Evolutionary conservation across 1,140 invertebrate genomes (phyloP).

Genomic region (Tenebrio molitor): DNA sequence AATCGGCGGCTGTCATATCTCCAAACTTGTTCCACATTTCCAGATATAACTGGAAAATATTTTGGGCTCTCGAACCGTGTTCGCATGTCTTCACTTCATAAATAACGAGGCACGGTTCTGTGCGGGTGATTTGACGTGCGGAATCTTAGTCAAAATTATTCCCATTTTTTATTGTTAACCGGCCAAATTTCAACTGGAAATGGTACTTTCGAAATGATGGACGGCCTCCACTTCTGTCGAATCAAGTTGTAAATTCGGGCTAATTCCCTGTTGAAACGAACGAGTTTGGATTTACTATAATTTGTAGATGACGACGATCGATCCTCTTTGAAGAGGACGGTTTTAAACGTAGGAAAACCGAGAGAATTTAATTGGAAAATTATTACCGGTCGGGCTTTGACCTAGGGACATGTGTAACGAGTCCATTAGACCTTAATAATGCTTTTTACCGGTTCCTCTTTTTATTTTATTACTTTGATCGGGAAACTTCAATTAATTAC

Average conservation of each 20-base stretch:
- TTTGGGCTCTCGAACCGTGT: background rate
- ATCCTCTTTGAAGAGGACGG: background rate
- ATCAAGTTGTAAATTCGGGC: background rate
- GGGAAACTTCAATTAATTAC: slow-evolving; percentile 47
- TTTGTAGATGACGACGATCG: too few relatives aligned
- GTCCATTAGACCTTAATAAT: slow-evolving; percentile 41
- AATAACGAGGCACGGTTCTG: background rate
- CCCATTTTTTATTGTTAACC: background rate
- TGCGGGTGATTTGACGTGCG: background rate
- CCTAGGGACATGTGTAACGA: slow-evolving; percentile 9
- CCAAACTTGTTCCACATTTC: slow-evolving; percentile 6
- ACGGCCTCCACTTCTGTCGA: background rate
- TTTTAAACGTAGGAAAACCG: background rate
- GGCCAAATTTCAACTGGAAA: background rate
- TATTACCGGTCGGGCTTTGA: slow-evolving; percentile 1
- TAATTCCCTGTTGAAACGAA: background rate
- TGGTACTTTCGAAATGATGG: background rate
- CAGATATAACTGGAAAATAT: background rate
- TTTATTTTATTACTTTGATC: slow-evolving; percentile 46
- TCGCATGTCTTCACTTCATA: background rate
- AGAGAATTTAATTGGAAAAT: slow-evolving; percentile 7
- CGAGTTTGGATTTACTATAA: background rate
- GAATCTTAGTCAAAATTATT: background rate
- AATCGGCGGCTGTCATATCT: slow-evolving; percentile 1
- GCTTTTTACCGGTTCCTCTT: slow-evolving; percentile 33